Conservation (phyloP, 2,888 invertebrate species). For the Blomia tropicalis region DNA sequence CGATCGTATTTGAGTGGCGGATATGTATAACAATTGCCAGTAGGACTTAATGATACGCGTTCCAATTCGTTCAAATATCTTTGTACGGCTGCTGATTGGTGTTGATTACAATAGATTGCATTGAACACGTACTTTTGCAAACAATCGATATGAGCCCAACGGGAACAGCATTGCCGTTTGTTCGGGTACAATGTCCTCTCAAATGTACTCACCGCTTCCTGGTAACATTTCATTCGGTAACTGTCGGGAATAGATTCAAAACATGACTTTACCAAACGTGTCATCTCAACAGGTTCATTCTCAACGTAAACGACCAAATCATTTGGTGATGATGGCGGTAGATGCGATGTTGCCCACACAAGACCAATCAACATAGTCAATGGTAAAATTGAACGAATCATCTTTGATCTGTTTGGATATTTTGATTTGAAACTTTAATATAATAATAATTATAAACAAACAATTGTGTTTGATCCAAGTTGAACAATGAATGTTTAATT, state of each 20-base stretch:
- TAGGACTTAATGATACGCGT: not conserved
- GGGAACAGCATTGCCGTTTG: conserved; percentile 9
- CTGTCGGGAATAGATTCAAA: not conserved
- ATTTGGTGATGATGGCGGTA: not conserved
- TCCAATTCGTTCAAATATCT: not conserved
- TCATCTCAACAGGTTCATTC: no score
- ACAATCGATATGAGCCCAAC: not conserved
- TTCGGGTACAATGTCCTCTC: not conserved
- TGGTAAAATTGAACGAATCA: no score
- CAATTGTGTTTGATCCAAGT: no score
- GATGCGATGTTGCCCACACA: no score
- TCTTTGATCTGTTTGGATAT: no score
- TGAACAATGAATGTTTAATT: no score
- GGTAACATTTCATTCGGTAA: not conserved
- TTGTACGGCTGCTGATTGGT: not conserved
- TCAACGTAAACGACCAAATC: not conserved
- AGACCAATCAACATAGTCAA: no score
- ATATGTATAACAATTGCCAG: not conserved
- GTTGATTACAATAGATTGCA: conserved; percentile 3
- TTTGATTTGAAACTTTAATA: no score
- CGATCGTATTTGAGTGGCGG: not conserved
- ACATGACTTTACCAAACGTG: not conserved
- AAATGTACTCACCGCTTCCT: not conserved
- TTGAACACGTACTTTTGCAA: not conserved
- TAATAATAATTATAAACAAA: no score